Base-by-base conservation (phyloP, 2,888 invertebrate species). In the Norana najaformis region DNA sequence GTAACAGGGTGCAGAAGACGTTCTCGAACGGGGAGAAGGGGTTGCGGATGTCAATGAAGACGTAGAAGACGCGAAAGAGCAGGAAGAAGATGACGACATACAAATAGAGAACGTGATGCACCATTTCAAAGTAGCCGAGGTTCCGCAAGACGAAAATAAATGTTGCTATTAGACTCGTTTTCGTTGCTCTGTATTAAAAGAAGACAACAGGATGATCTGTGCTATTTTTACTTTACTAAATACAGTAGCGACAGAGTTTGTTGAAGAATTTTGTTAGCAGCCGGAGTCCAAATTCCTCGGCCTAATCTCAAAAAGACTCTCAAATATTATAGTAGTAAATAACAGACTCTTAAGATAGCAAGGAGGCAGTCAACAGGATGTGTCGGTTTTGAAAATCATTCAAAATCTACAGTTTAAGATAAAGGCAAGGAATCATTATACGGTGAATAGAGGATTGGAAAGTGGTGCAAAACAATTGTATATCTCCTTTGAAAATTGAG, bases 1-100 rank as follows among this genome's bases (percentile, higher is more conserved):
- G 96, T 91, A 95, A 95, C 41, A 95, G 95, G 37, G 99, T 98
- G 95, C 98, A 99, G 96, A 98, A 97, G 90, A 99, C 96, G 95
- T 99, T 99, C 96, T 99, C 99, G 95, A 99, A 98, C 30, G 99
- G 99, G 93, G 98, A 97, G 95, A 99, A 99, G 82, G 99, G 99
- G 96, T 99, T 99, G 94, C 98, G 98, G 93, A 99, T 99, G 93
- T 98, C 98, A 93, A 99, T 96, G 91, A 99, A 96, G 93, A 99
- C 97, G 16, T 99, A 98, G 36, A 98, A 98, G 91, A 99, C 95
- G 96, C 97, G 98, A 95, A 98, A 98, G 96, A 98, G 98, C 88
- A 98, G 97, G 95, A 91, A 91, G 37, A 91, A 89, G 41, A 91
- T 97, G 91, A 98, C 98, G 93, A 99, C 98, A 92, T 98, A 98